Conservation (phyloP, 2,888 invertebrate species). For the Onchidella celtica region DNA sequence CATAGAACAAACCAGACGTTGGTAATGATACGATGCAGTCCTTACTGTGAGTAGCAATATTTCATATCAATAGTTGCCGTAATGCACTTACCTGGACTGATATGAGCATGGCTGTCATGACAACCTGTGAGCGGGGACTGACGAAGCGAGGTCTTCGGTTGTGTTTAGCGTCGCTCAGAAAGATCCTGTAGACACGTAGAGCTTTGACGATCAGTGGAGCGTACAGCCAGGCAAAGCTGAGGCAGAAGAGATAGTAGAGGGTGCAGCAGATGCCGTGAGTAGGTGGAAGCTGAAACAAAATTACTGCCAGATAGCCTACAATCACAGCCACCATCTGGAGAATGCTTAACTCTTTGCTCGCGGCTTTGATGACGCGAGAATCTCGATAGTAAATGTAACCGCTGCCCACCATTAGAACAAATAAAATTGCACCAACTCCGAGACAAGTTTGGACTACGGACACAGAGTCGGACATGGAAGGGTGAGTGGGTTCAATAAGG, state of each 20-base stretch:
- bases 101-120: constrained; percentile 43
- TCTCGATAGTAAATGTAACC: constrained; percentile 49
- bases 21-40: too few relatives aligned
- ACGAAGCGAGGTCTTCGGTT: constrained; percentile 50
- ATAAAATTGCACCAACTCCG: constrained; percentile 19
- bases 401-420: constrained; percentile 9
- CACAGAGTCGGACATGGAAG: constrained; percentile 21
- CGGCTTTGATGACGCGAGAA: constrained; percentile 68
- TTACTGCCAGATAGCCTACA: constrained; percentile 61
- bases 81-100: constrained; percentile 55
- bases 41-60: too few relatives aligned
- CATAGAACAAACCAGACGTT: too few relatives aligned
- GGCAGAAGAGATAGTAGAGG: constrained; percentile 51
- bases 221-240: constrained; percentile 57
- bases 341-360: constrained; percentile 65
- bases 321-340: constrained; percentile 65
- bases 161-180: constrained; percentile 56
- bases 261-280: constrained; percentile 35
- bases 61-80: too few relatives aligned
- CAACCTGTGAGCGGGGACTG: constrained; percentile 53
- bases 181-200: constrained; percentile 59
- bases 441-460: constrained; percentile 35
- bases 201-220: constrained; percentile 59
- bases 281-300: constrained; percentile 60
- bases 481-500: constrained; percentile 23